Percentiles rank a stretch among this genome's conserved stretches.
These are phyloP conservation scores for Poeciliopsis gracilis DNA, from an alignment of 2,797 vertebrate species.

Conservation along the genomic window DNA sequence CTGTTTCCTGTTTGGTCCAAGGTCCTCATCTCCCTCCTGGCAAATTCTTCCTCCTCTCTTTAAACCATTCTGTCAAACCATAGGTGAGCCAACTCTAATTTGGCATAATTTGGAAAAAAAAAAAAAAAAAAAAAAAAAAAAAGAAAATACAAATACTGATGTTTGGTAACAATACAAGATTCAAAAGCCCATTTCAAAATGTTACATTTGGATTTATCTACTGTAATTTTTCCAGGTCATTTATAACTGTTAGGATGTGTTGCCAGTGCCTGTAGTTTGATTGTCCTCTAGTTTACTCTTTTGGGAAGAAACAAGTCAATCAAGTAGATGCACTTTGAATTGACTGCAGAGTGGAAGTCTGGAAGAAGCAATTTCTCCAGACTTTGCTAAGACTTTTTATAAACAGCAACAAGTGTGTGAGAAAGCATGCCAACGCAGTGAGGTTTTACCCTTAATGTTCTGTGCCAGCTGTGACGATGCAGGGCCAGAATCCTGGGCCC, in stretches of 20 bases:
- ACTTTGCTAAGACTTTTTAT: neutral
- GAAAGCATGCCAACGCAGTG: neutral
- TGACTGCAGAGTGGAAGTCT: neutral
- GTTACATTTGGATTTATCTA: neutral
- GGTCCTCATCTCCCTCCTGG: too few species aligned
- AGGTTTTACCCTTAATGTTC: conserved; percentile 66
- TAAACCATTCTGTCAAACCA: neutral
- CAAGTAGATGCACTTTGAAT: neutral
- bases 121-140: too few species aligned
- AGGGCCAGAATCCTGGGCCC: conserved; percentile 47
- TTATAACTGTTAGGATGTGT: neutral
- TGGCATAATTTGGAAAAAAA: neutral
- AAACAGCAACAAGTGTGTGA: neutral
- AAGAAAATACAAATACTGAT: neutral
- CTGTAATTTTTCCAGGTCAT: neutral
- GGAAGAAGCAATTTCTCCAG: neutral
- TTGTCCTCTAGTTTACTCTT: neutral
- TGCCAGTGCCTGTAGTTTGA: neutral
- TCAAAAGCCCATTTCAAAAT: neutral
- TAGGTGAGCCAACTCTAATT: neutral
- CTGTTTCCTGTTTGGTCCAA: too few species aligned
- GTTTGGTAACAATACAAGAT: neutral
- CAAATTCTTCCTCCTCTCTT: neutral
- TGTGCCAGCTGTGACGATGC: conserved; percentile 26
- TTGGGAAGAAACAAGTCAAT: neutral